phyloP scores from a whole-genome alignment of 2,888 invertebrate species.

The Strigamia maritima region DNA sequence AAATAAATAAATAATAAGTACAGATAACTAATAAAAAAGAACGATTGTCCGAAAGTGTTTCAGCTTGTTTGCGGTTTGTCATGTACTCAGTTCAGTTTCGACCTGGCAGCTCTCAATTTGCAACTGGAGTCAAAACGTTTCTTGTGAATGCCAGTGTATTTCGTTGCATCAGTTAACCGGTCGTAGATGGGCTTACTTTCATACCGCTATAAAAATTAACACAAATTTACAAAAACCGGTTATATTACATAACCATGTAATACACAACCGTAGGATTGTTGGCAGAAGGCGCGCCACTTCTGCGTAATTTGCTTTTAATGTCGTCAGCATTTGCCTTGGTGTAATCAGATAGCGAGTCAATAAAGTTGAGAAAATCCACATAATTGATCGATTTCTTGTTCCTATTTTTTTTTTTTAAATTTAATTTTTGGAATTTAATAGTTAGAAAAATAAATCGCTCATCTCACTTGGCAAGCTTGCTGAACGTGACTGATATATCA shows the following conservation, averaged over 20 bases:
- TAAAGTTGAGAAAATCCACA: conserved; percentile 37
- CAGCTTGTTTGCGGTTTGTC: too few relatives aligned
- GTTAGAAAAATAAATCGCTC: background rate
- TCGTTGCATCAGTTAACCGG: conserved; percentile 38
- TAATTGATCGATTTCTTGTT: conserved; percentile 38
- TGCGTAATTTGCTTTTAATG: conserved; percentile 27
- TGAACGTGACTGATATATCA: conserved; percentile 39
- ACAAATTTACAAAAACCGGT: background rate
- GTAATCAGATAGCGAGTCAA: conserved; percentile 21
- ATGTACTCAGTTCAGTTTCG: background rate
- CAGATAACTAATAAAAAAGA: too few relatives aligned
- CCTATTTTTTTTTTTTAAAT: conserved; percentile 5
- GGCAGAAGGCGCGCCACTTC: conserved; percentile 1
- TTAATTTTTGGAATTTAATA: background rate
- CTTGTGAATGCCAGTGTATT: conserved; percentile 40
- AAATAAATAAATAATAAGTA: background rate
- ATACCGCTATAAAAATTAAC: conserved; percentile 10
- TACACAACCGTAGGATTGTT: conserved; percentile 37
- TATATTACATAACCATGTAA: background rate
- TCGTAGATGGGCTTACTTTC: conserved; percentile 34
- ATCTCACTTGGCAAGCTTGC: conserved; percentile 39
- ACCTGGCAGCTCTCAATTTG: background rate
- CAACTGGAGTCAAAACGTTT: conserved; percentile 38
- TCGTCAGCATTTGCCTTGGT: conserved; percentile 29
- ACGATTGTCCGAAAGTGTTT: too few relatives aligned